Conservation (phyloP, 1,140 invertebrate species). For the Trissolcus basalis region DNA sequence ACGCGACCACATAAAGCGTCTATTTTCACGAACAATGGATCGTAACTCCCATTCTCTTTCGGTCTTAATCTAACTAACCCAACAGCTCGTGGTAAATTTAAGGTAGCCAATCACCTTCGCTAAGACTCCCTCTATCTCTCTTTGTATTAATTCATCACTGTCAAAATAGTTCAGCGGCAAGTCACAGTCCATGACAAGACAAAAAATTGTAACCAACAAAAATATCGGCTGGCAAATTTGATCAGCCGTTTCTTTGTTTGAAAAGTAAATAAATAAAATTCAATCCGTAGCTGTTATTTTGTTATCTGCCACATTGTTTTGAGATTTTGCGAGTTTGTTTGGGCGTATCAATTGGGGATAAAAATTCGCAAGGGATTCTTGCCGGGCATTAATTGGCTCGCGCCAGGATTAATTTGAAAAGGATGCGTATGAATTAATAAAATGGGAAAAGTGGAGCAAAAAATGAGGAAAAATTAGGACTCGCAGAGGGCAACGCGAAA, state of each 20-base stretch:
- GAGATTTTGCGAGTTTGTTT: too few species aligned
- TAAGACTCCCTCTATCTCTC: too few species aligned
- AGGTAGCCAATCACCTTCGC: not conserved
- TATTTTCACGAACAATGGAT: conserved; percentile 17
- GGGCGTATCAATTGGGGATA: conserved; percentile 5
- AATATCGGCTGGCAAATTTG: too few species aligned
- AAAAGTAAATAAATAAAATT: too few species aligned
- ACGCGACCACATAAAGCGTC: conserved; percentile 10
- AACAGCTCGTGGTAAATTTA: not conserved
- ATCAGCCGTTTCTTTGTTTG: too few species aligned
- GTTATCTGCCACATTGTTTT: too few species aligned
- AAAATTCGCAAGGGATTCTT: conserved; percentile 11
- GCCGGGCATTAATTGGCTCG: not conserved
- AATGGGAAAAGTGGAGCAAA: conserved; percentile 7
- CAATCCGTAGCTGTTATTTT: too few species aligned
- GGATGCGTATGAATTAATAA: conserved; percentile 2
- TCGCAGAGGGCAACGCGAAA: conserved; percentile 38
- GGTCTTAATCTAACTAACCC: conserved; percentile 22
- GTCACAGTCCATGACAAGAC: too few species aligned
- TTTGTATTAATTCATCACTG: too few species aligned
- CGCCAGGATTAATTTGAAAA: not conserved
- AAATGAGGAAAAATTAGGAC: not conserved
- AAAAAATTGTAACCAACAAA: too few species aligned
- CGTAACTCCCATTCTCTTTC: conserved; percentile 20
- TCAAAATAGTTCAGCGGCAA: too few species aligned